Evolutionary conservation across 2,797 vertebrate genomes (phyloP).

Genomic region (Poeciliopsis turneri): DNA sequence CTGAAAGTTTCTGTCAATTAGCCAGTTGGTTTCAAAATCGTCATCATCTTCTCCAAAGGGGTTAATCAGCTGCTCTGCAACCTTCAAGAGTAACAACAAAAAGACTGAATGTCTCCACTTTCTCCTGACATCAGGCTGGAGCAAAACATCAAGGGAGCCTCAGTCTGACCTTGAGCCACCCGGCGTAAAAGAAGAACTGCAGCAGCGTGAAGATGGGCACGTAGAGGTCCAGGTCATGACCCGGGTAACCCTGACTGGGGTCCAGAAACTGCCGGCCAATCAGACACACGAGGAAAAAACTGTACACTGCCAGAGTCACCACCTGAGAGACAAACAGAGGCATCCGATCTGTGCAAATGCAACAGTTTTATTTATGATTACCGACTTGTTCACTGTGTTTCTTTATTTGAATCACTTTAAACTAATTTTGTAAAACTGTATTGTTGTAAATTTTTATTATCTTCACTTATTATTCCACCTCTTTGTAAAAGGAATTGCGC

Average conservation of each 20-base stretch:
- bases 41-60: slow-evolving; percentile 95
- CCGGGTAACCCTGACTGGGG: slow-evolving; percentile 86
- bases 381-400: neutral
- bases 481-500: neutral
- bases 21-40: slow-evolving; percentile 92
- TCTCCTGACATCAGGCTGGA: neutral
- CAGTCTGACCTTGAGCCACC: slow-evolving; percentile 90
- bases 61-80: slow-evolving; percentile 93
- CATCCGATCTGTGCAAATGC: neutral
- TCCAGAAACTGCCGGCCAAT: slow-evolving; percentile 94
- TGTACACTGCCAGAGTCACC: slow-evolving; percentile 93
- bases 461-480: neutral
- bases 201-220: slow-evolving; percentile 92
- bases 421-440: neutral
- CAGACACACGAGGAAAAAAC: slow-evolving; percentile 92
- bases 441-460: neutral
- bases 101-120: neutral
- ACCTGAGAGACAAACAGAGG: slow-evolving; percentile 76
- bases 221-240: slow-evolving; percentile 90
- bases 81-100: slow-evolving; percentile 70
- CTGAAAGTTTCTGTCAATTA: slow-evolving; percentile 95
- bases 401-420: neutral
- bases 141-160: neutral
- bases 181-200: slow-evolving; percentile 95
- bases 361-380: neutral